phyloP scores from a whole-genome alignment of 2,113 vertebrate genomes.

The Proteles cristata region DNA sequence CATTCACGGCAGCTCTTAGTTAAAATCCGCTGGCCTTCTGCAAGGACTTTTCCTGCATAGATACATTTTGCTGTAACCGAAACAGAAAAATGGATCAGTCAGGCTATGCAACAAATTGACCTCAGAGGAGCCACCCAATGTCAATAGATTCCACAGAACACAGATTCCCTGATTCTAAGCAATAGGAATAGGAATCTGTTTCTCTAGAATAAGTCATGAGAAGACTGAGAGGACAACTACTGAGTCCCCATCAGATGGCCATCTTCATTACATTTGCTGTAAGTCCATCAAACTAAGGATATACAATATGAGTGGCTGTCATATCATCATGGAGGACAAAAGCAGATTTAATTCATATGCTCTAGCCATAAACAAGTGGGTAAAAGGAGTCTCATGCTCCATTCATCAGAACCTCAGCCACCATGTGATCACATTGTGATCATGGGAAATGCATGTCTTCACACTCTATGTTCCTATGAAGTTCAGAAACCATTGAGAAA shows the following conservation, averaged over 20 bases:
- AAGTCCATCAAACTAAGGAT: background rate
- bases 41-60: conserved; percentile 91
- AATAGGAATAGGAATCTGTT: background rate
- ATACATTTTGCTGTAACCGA: conserved; percentile 91
- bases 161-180: background rate
- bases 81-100: conserved; percentile 64
- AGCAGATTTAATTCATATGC: background rate
- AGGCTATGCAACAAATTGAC: background rate
- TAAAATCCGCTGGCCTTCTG: conserved; percentile 93
- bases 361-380: background rate
- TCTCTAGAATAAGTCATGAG: background rate
- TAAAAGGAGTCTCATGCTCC: background rate
- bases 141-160: background rate
- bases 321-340: background rate
- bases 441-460: conserved; percentile 15
- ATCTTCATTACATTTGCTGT: conserved; percentile 6
- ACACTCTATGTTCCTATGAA: background rate
- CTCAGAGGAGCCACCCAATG: background rate
- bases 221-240: background rate
- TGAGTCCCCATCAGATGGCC: background rate
- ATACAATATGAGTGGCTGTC: background rate
- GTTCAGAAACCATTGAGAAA: conserved; percentile 8
- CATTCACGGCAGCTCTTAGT: conserved; percentile 94
- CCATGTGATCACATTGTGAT: background rate
- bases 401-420: background rate